Percentiles rank a stretch among this genome's conserved stretches.
Conservation (phyloP, 2,888 invertebrate genomes). For the Andricus quercusramuli region DNA sequence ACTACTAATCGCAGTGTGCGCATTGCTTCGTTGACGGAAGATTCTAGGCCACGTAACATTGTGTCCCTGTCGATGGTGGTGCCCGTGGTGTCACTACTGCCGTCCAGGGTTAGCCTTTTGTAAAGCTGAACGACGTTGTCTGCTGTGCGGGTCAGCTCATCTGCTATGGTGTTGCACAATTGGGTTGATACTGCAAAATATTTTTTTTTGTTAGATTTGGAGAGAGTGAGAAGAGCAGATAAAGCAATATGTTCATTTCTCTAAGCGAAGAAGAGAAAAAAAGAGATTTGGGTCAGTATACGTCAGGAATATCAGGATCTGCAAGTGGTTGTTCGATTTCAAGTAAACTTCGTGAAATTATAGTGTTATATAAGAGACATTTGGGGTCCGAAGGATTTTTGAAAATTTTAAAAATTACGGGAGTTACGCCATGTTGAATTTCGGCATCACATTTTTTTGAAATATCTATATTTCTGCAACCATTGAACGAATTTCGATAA, state of each 20-base stretch:
- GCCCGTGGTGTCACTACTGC: constrained; percentile 72
- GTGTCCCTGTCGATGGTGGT: constrained; percentile 76
- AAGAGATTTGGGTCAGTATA: not conserved
- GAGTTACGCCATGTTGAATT: too few species aligned
- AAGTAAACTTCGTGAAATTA: too few species aligned
- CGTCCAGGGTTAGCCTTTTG: constrained; percentile 82
- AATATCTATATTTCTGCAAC: too few species aligned
- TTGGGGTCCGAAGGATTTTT: too few species aligned
- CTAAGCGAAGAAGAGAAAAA: not conserved
- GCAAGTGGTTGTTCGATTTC: too few species aligned
- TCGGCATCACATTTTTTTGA: too few species aligned
- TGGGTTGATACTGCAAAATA: constrained; percentile 81
- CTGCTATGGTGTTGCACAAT: constrained; percentile 83
- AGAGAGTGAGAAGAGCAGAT: not conserved
- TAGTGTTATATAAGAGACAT: too few species aligned
- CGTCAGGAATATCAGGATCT: too few species aligned
- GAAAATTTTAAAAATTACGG: too few species aligned
- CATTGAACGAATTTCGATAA: too few species aligned
- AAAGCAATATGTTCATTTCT: not conserved
- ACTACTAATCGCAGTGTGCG: constrained; percentile 75
- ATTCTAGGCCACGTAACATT: constrained; percentile 78
- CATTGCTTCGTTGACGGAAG: constrained; percentile 78
- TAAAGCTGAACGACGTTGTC: constrained; percentile 87
- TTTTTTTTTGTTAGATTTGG: constrained; percentile 23
- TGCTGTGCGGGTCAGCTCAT: constrained; percentile 84